Evolutionary conservation across 2,888 invertebrate species (phyloP), one percentile per base, ranked within the genome.

Genomic region (Lymantria monacha): DNA sequence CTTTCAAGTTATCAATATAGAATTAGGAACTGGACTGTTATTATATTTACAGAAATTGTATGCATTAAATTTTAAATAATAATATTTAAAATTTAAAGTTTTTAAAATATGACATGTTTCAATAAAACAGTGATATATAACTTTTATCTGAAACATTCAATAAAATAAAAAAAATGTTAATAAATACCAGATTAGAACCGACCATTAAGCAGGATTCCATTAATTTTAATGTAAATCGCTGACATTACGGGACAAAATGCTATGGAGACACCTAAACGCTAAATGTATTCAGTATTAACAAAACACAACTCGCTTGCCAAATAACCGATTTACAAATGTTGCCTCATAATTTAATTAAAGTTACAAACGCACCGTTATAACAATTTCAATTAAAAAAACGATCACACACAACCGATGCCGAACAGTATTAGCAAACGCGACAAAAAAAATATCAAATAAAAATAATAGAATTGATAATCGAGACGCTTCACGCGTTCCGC

Each of bases 171-270:
- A n/a, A 66, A 61, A 63, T 59, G 59, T 51, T 66, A 69, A 76
- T 75, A 79, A 75, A 75, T 70, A 75, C 68, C 55, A 71, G 71
- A 76, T 78, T 79, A 79, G 79, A 76, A 75, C 73, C 72, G 63
- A 63, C 74, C 79, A 74, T 79, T 77, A 72, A 65, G 64, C 75
- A 69, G 68, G 62, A 65, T 76, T 75, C 77, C 76, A 77, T 78
- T 76, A 78, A 77, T 79, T 77, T 79, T 79, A 76, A 79, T 76
- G 78, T 65, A 66, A 62, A 66, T 63, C 66, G 67, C 71, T 61
- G 62, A 70, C 70, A 72, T 69, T 69, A 70, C 55, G 51, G 59
- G 40, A 73, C 66, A 68, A 55, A 61, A 65, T 48, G 14, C 46
- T 30, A 48, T 70, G 62, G 79, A 79, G 77, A 52, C 57, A 59